Percentiles rank a stretch among this genome's conserved stretches.
Conservation (phyloP, 2,797 vertebrate genomes). For the Pampus argenteus region DNA sequence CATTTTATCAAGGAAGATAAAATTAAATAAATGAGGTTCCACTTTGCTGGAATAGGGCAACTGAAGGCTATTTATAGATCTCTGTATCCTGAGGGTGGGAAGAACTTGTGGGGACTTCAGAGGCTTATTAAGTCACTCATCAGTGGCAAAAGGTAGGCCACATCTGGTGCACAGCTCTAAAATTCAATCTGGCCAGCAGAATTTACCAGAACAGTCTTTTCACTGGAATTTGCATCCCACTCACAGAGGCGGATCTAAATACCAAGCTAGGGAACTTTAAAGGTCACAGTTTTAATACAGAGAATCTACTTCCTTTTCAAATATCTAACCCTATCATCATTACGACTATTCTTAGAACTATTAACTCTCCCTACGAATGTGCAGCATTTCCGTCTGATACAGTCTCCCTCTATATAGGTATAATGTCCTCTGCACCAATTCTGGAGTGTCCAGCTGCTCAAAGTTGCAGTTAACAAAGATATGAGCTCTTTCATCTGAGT, state of each 20-base stretch:
- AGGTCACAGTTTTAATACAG: slow-evolving; percentile 59
- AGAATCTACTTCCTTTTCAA: slow-evolving; percentile 69
- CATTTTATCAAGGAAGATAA: slow-evolving; percentile 65
- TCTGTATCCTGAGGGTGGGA: slow-evolving; percentile 42
- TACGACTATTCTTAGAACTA: slow-evolving; percentile 61
- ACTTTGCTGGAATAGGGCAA: slow-evolving; percentile 63
- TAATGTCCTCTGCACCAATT: slow-evolving; percentile 54
- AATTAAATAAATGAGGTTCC: slow-evolving; percentile 70
- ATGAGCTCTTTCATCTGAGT: slow-evolving; percentile 64
- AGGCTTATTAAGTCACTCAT: slow-evolving; percentile 68
- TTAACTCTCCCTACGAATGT: slow-evolving; percentile 56
- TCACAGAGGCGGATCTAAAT: slow-evolving; percentile 53
- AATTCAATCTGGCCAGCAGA: slow-evolving; percentile 38
- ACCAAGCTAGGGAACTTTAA: slow-evolving; percentile 58
- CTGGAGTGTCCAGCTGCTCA: slow-evolving; percentile 39
- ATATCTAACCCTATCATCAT: slow-evolving; percentile 62
- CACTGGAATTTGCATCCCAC: slow-evolving; percentile 58
- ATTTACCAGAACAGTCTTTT: slow-evolving; percentile 60
- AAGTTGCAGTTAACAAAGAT: slow-evolving; percentile 49
- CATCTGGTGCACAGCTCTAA: slow-evolving; percentile 64
- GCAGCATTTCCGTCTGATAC: slow-evolving; percentile 26
- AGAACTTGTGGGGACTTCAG: slow-evolving; percentile 54
- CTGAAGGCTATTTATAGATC: slow-evolving; percentile 73
- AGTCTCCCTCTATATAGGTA: slow-evolving; percentile 15
- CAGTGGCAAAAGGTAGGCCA: slow-evolving; percentile 57